Base-by-base conservation (phyloP, 2,113 vertebrate genomes). In the Apteryx mantelli region DNA sequence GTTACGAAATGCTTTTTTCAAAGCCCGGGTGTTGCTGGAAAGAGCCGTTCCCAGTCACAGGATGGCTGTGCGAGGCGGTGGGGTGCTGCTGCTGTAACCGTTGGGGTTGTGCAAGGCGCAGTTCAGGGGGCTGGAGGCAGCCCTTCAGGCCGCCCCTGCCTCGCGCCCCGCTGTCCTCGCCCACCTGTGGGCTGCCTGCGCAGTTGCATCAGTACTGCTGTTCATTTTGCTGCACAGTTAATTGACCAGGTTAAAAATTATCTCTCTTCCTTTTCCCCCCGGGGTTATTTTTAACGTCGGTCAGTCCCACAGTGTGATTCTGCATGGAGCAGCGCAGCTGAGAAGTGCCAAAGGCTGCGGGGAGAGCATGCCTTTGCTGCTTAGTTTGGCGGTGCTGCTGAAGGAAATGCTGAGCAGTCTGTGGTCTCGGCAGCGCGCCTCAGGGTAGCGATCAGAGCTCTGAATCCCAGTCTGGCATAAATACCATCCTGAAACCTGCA, bases 231-330 rank as follows among this genome's bases (percentile, higher is more conserved):
- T 25, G 32, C 63, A 0, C 1, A 3, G 32, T 64, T 28, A 53
- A 30, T 1, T 18, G 52, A 9, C 9, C 13, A 2, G 34, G 20
- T 21, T 52, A 55, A 28, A 26, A 75, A 34, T 3, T 17, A 20
- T 0, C 42, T 1, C 22, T 13, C 3, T 13, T 42, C 26, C 4
- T 15, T 40, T 15, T 38, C 24, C 24, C 8, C 32, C 15, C 4
- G 15, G 18, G 18, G 42, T 4, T 24, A 11, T 30, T 53, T 36
- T 7, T 11, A 46, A 3, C 24, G 36, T 6, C 9, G 5, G 50
- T 11, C 16, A 10, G 52, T 5, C 22, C 40, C 50, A 3, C 36
- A 26, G 84, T 46, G 20, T 5, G 50, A 11, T 7, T 22, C 44
- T 22, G 58, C 52, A 3, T 8, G 26, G 52, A 24, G 7, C 24